Evolutionary conservation across 92 coral and sea anemone genomes (phyloP).

Genomic region (Zoanthus gigantus): DNA sequence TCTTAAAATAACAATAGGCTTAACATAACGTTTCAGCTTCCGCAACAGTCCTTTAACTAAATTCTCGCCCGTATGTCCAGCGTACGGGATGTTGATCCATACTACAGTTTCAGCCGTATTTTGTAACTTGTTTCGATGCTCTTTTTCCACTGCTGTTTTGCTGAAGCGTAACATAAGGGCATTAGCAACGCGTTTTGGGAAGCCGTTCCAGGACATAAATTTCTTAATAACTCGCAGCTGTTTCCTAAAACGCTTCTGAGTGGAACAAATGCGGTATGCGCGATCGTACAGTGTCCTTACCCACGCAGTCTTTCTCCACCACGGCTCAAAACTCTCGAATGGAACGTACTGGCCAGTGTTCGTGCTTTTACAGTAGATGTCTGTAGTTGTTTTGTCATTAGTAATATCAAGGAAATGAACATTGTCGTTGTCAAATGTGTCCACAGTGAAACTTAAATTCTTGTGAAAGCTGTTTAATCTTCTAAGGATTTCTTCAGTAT

Average conservation of each 20-base stretch:
- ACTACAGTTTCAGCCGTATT: no score
- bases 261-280: neutral
- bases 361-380: neutral
- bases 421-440: slow-evolving; percentile 17
- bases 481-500: neutral
- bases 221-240: neutral
- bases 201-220: slow-evolving; percentile 1
- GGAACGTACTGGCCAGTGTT: slow-evolving; percentile 3
- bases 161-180: no score
- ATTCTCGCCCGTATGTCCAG: no score
- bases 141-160: no score
- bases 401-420: slow-evolving; percentile 41
- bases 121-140: no score
- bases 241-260: neutral
- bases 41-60: no score
- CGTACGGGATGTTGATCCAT: no score
- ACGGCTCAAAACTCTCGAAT: slow-evolving; percentile 2
- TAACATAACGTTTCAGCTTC: neutral
- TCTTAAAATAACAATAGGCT: slow-evolving; percentile 6
- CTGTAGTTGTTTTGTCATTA: slow-evolving; percentile 31
- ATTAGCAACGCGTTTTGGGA: neutral
- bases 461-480: slow-evolving; percentile 1
- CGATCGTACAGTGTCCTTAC: slow-evolving; percentile 1
- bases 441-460: slow-evolving; percentile 33
- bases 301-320: neutral